A percentile compares a stretch with the other conserved stretches of the same genome.
Conservation (phyloP, 2,797 vertebrate species). For the Chaetophractus vellerosus region DNA sequence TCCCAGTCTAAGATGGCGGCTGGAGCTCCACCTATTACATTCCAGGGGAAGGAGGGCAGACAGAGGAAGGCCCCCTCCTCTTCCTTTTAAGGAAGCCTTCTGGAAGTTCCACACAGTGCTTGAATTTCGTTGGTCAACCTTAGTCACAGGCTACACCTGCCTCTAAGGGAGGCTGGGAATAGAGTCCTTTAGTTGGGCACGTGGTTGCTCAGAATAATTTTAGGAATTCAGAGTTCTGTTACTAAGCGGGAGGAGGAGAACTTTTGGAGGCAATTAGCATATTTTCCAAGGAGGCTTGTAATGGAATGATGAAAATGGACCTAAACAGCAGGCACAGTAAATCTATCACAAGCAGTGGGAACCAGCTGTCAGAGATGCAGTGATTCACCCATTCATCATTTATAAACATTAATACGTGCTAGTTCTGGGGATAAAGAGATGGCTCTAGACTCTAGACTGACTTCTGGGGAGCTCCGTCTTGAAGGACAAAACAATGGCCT, state of each 20-base stretch:
- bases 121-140: not conserved
- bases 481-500: not conserved
- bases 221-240: not conserved
- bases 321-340: not conserved
- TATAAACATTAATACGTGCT: not conserved
- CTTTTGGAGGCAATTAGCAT: not conserved
- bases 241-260: not conserved
- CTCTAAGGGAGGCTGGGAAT: not conserved
- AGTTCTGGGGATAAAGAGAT: not conserved
- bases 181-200: not conserved
- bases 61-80: not conserved
- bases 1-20: not conserved
- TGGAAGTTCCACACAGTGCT: not conserved
- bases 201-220: not conserved
- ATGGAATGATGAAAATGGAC: not conserved
- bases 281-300: not conserved
- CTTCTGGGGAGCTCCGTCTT: not conserved
- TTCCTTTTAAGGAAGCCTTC: slow-evolving; percentile 46
- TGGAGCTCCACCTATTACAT: not conserved
- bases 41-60: not conserved
- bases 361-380: not conserved
- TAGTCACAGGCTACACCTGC: not conserved
- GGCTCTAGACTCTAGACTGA: not conserved
- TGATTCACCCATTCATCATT: not conserved
- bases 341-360: not conserved